Percentiles rank a stretch among this genome's conserved stretches.
Evolutionary conservation across 2,797 vertebrate genomes (phyloP).

Genomic region (Pangasius krempfi): DNA sequence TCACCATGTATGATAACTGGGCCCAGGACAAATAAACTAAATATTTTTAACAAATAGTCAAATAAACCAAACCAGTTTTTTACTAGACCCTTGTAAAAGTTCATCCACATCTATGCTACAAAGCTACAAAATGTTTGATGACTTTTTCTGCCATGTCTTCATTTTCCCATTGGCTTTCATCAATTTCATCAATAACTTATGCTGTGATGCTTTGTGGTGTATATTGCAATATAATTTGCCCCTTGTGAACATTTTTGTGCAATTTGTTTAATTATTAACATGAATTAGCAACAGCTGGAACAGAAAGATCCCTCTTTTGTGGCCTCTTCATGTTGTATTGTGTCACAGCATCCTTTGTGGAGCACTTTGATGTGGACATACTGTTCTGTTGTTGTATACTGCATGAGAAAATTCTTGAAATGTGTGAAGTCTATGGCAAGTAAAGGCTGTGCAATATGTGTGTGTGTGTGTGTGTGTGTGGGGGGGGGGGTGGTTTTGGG

Average conservation of each 20-base stretch:
- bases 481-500: constrained; percentile 13
- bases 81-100: not conserved
- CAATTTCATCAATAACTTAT: not conserved
- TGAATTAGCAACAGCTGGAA: constrained; percentile 27
- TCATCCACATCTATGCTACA: not conserved
- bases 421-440: constrained; percentile 15
- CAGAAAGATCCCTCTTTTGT: constrained; percentile 14
- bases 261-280: constrained; percentile 24
- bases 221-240: not conserved
- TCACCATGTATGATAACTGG: not conserved
- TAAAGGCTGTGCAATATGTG: not conserved
- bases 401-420: constrained; percentile 37
- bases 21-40: not conserved
- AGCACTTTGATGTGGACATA: constrained; percentile 44
- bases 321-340: constrained; percentile 19
- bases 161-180: not conserved
- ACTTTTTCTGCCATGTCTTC: not conserved
- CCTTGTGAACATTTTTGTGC: not conserved
- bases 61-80: not conserved
- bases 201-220: not conserved
- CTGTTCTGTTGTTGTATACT: constrained; percentile 19
- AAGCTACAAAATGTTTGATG: not conserved
- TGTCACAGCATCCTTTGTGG: constrained; percentile 34
- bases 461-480: constrained; percentile 16
- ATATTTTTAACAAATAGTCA: not conserved